Percentiles rank a stretch among this genome's conserved stretches.
phyloP scores from a whole-genome alignment of 2,888 invertebrate genomes.

The Drosophila fulvimacula region DNA sequence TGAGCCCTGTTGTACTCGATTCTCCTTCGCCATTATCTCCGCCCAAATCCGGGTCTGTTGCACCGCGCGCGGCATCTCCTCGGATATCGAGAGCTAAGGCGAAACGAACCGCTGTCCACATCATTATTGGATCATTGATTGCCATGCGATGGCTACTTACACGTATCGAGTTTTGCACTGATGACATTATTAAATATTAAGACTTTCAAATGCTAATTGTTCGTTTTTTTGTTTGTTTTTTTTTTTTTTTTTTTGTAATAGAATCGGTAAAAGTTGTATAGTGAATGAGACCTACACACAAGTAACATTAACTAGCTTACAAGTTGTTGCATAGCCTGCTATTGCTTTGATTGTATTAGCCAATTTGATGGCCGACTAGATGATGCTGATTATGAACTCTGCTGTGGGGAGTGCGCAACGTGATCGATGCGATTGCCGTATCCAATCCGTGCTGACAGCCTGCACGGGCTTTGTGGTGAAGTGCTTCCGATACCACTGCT shows the following conservation, averaged over 20 bases:
- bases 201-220: not conserved
- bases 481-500: conserved; percentile 32
- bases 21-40: not conserved
- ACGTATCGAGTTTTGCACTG: not conserved
- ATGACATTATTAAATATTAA: not conserved
- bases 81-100: not conserved
- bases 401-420: conserved; percentile 12
- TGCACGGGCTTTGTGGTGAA: not conserved
- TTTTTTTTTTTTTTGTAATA: not conserved
- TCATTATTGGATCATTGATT: not conserved
- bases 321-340: conserved; percentile 3
- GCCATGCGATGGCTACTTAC: not conserved
- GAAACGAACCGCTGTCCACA: not conserved
- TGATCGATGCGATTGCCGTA: conserved; percentile 40
- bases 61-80: not conserved
- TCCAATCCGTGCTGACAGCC: conserved; percentile 41
- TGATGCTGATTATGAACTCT: conserved; percentile 16
- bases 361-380: too few species aligned
- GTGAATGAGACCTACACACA: not conserved
- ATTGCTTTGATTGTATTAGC: too few species aligned
- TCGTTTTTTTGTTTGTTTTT: not conserved
- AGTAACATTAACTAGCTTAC: not conserved
- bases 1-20: too few species aligned
- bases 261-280: not conserved
- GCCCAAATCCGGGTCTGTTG: not conserved